These are phyloP conservation scores for Myotis pilosus DNA, from an alignment of 2,797 vertebrate species.

Conservation along the genomic window DNA sequence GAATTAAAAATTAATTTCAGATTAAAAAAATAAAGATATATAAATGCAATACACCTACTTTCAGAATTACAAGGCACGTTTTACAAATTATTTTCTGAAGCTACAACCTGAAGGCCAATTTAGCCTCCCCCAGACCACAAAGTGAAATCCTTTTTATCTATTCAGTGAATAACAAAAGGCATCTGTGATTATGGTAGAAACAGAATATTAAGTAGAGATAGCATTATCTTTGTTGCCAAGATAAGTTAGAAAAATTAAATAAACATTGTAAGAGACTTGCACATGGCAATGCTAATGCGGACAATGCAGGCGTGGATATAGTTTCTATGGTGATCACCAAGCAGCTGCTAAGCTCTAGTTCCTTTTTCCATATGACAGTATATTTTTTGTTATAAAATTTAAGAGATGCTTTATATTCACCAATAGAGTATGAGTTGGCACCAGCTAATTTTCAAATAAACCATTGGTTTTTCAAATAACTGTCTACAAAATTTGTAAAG, in stretches of 20 bases:
- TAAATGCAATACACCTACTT: background rate
- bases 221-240: background rate
- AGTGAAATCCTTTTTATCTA: background rate
- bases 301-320: background rate
- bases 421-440: background rate
- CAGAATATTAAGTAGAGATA: background rate
- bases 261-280: background rate
- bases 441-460: background rate
- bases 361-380: background rate
- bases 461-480: background rate
- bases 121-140: background rate
- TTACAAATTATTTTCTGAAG: background rate
- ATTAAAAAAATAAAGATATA: background rate
- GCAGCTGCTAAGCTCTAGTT: background rate
- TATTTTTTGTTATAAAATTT: background rate
- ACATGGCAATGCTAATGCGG: background rate
- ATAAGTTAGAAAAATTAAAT: conserved; percentile 46
- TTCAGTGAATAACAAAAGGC: background rate
- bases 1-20: background rate
- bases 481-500: background rate
- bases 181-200: background rate
- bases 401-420: background rate
- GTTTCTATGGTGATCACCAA: conserved; percentile 4
- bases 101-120: background rate
- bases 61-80: background rate